Conservation (phyloP, 2,113 vertebrate species). For the Galbula dea region DNA sequence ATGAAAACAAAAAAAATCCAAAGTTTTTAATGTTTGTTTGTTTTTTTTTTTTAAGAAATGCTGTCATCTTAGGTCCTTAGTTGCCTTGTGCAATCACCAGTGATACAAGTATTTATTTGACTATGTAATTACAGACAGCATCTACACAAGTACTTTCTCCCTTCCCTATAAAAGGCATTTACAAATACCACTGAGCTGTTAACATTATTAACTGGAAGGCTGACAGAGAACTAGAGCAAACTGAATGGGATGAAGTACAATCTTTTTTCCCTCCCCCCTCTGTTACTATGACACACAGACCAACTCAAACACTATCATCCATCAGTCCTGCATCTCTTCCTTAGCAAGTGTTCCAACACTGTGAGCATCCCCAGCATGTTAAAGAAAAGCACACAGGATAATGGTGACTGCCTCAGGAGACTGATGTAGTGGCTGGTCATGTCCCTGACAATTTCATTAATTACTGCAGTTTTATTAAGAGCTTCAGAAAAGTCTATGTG, state of each 20-base stretch:
- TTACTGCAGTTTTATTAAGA: neutral
- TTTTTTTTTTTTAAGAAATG: neutral
- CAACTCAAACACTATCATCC: neutral
- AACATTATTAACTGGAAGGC: neutral
- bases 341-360: neutral
- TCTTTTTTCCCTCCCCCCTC: neutral
- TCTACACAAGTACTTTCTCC: neutral
- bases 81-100: neutral
- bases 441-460: too few relatives aligned
- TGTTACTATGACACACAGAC: neutral
- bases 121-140: neutral
- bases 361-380: accelerated
- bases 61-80: neutral
- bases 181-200: neutral
- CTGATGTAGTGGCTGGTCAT: neutral
- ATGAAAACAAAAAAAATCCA: neutral
- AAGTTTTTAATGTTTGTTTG: too few relatives aligned
- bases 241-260: neutral
- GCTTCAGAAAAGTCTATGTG: neutral
- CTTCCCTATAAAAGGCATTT: neutral
- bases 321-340: neutral
- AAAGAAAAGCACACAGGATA: neutral
- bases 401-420: neutral
- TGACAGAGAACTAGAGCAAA: neutral
- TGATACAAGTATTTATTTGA: neutral